Percentiles rank a stretch among this genome's conserved stretches.
phyloP scores from a whole-genome alignment of 2,888 invertebrate species.

The Venusia cambrica region DNA sequence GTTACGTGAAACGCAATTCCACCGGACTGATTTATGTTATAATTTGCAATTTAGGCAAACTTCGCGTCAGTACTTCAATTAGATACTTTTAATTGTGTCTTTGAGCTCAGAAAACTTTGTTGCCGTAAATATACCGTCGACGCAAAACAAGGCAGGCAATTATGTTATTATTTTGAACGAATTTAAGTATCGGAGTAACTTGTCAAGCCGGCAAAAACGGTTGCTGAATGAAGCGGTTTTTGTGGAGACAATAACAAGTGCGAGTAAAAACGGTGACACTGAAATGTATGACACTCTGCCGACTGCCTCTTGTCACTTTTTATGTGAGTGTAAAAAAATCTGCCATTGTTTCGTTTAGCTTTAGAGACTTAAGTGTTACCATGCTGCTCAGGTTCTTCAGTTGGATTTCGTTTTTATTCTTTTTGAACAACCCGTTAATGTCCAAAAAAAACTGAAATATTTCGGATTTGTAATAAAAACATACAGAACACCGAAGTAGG shows the following conservation, averaged over 20 bases:
- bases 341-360: slow-evolving; percentile 40
- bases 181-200: slow-evolving; percentile 60
- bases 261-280: slow-evolving; percentile 62
- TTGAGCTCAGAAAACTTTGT: slow-evolving; percentile 27
- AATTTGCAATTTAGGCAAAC: slow-evolving; percentile 45
- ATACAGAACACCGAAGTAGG: no score
- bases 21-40: slow-evolving; percentile 57
- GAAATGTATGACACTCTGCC: slow-evolving; percentile 70
- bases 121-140: slow-evolving; percentile 25
- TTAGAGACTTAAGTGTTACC: slow-evolving; percentile 46
- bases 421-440: no score
- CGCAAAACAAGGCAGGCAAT: slow-evolving; percentile 45
- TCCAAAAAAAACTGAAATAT: no score
- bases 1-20: slow-evolving; percentile 60
- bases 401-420: slow-evolving; percentile 1
- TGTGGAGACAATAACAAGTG: slow-evolving; percentile 58
- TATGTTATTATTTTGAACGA: slow-evolving; percentile 70
- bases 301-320: slow-evolving; percentile 49
- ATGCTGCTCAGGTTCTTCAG: slow-evolving; percentile 45
- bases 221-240: slow-evolving; percentile 63
- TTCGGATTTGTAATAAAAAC: no score
- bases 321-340: slow-evolving; percentile 51
- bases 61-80: slow-evolving; percentile 39
- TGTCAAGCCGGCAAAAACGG: slow-evolving; percentile 70
- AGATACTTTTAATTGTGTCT: slow-evolving; percentile 50